Evolutionary conservation across 2,888 invertebrate genomes (phyloP).

Genomic region (Furcula furcula): DNA sequence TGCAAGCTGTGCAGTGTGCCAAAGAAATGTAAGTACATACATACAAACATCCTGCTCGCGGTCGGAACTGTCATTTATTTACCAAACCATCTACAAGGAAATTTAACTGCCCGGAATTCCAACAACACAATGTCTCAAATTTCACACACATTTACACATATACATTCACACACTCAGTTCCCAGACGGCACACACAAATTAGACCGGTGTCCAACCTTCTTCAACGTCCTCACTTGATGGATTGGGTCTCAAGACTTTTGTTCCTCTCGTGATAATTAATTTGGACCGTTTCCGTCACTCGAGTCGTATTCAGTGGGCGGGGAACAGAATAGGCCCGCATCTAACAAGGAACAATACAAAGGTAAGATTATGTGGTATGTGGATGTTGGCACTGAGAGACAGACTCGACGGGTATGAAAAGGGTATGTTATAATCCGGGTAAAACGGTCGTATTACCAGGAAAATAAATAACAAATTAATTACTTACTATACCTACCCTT

Average conservation of each 20-base stretch:
- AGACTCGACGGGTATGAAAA: constrained; percentile 14
- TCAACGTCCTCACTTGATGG: constrained; percentile 46
- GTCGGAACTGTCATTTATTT: no score
- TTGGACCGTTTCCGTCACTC: constrained; percentile 38
- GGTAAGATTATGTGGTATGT: constrained; percentile 28
- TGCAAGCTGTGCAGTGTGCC: no score
- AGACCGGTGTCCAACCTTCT: constrained; percentile 46
- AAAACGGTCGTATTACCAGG: no score
- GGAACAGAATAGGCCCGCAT: constrained; percentile 30
- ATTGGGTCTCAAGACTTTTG: constrained; percentile 56
- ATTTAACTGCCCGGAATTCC: no score
- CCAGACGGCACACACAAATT: constrained; percentile 29
- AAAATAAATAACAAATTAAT: no score
- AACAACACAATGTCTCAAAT: constrained; percentile 8
- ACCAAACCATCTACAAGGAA: no score
- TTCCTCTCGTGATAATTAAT: constrained; percentile 56
- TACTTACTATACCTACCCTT: no score
- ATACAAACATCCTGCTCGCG: no score
- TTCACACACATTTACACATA: no score
- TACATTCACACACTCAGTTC: constrained; percentile 17
- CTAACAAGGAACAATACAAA: constrained; percentile 29
- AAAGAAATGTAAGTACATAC: no score
- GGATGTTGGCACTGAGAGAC: not conserved
- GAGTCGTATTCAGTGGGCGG: constrained; percentile 31
- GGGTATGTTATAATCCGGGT: no score